A percentile compares a stretch with the other conserved stretches of the same genome.
Evolutionary conservation across 2,113 vertebrate genomes (phyloP).

Genomic region (Guaruba guarouba): DNA sequence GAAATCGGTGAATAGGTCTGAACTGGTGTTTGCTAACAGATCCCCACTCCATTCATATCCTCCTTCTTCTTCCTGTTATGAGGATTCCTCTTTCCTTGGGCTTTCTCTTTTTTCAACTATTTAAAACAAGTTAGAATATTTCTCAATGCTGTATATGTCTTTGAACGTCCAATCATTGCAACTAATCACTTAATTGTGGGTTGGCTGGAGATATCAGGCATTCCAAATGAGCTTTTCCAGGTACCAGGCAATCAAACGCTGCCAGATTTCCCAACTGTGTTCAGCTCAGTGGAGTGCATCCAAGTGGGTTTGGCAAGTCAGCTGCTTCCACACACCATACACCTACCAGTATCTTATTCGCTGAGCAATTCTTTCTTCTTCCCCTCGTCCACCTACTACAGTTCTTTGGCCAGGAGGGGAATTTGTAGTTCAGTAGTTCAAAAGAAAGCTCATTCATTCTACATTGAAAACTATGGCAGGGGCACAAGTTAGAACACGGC

Average conservation of each 20-base stretch:
- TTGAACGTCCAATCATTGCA: not conserved
- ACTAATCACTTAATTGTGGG: not conserved
- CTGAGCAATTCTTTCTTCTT: not conserved
- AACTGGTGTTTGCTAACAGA: not conserved
- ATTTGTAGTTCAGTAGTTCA: slow-evolving; percentile 44
- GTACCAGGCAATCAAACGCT: not conserved
- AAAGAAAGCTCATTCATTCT: slow-evolving; percentile 1
- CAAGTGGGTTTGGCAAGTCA: slow-evolving; percentile 14
- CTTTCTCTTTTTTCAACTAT: not conserved
- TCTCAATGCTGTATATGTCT: not conserved
- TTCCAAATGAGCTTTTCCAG: slow-evolving; percentile 29
- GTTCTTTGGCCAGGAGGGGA: not conserved
- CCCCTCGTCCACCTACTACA: not conserved
- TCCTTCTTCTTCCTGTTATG: not conserved
- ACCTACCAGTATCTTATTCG: not conserved
- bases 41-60: not conserved
- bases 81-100: not conserved
- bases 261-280: not conserved
- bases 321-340: not conserved
- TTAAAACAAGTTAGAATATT: not conserved
- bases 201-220: not conserved
- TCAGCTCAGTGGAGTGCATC: not conserved
- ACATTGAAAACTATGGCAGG: not conserved
- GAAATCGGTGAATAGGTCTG: not conserved
- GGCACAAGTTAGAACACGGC: slow-evolving; percentile 48